phyloP scores from a whole-genome alignment of 2,888 invertebrate species.

The Platycnemis pennipes region DNA sequence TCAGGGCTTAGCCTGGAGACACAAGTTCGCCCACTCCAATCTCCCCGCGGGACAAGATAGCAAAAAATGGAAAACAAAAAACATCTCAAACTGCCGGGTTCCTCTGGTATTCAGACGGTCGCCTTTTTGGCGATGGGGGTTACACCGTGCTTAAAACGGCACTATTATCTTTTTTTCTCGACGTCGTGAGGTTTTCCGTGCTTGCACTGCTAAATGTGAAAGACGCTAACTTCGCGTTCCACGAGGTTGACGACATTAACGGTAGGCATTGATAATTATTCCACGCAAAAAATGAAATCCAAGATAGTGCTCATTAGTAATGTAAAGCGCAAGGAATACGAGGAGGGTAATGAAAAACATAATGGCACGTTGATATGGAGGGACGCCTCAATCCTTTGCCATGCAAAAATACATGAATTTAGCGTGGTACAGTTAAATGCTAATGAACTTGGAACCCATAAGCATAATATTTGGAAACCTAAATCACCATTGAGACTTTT shows the following conservation, averaged over 20 bases:
- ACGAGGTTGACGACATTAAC: neutral
- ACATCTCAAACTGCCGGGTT: neutral
- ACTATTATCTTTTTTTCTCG: neutral
- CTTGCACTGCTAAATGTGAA: neutral
- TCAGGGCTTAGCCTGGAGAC: constrained; percentile 8
- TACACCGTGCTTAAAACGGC: neutral
- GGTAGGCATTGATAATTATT: neutral
- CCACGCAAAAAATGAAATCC: neutral
- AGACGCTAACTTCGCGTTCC: neutral
- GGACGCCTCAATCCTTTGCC: too few species aligned
- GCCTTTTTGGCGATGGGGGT: neutral
- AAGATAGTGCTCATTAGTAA: neutral
- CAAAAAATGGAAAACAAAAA: neutral
- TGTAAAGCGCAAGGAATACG: neutral
- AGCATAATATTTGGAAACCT: too few species aligned
- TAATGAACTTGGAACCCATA: too few species aligned
- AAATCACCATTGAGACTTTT: too few species aligned
- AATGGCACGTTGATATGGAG: neutral
- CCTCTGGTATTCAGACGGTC: constrained; percentile 9
- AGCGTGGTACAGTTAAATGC: too few species aligned
- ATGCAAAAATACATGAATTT: too few species aligned
- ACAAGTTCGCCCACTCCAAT: constrained; percentile 8
- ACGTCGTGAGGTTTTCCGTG: neutral
- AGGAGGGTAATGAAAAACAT: neutral
- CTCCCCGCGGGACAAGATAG: neutral